phyloP scores from a whole-genome alignment of 2,113 vertebrate species.

The Lagenorhynchus albirostris region DNA sequence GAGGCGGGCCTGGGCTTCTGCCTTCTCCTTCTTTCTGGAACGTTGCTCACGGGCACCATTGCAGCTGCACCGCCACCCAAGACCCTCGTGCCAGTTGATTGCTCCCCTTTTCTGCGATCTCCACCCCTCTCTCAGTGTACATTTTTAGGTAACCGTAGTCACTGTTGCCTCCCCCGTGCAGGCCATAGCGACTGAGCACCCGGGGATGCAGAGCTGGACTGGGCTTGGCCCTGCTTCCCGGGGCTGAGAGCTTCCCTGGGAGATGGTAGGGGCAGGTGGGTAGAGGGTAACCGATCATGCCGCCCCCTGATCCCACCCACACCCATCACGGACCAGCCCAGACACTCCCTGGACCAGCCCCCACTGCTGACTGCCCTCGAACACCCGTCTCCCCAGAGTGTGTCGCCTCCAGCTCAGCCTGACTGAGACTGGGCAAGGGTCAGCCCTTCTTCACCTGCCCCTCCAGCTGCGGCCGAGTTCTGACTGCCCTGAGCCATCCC shows the following conservation, averaged over 20 bases:
- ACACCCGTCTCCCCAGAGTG: neutral
- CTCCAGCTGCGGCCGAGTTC: rapidly evolving
- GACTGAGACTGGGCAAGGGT: neutral
- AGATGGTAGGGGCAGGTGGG: neutral
- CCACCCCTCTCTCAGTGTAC: too few species aligned
- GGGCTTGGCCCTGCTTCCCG: neutral
- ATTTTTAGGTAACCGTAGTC: too few species aligned
- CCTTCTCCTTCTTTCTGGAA: neutral
- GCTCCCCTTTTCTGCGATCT: neutral
- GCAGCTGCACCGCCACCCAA: neutral
- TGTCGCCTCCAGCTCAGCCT: neutral
- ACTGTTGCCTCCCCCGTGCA: rapidly evolving
- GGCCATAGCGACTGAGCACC: neutral
- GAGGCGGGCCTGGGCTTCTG: neutral
- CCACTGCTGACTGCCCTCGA: neutral
- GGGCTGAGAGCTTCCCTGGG: neutral
- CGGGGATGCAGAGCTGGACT: neutral
- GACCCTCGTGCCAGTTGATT: neutral
- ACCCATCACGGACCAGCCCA: neutral
- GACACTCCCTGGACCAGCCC: neutral
- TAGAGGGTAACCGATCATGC: neutral
- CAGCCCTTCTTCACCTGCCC: too few species aligned
- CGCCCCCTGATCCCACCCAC: too few species aligned
- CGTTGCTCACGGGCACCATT: neutral
- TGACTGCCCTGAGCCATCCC: neutral